A percentile compares a stretch with the other conserved stretches of the same genome.
These are phyloP conservation scores for Scylla paramamosain DNA, from an alignment of 1,140 invertebrate genomes.

Conservation along the genomic window DNA sequence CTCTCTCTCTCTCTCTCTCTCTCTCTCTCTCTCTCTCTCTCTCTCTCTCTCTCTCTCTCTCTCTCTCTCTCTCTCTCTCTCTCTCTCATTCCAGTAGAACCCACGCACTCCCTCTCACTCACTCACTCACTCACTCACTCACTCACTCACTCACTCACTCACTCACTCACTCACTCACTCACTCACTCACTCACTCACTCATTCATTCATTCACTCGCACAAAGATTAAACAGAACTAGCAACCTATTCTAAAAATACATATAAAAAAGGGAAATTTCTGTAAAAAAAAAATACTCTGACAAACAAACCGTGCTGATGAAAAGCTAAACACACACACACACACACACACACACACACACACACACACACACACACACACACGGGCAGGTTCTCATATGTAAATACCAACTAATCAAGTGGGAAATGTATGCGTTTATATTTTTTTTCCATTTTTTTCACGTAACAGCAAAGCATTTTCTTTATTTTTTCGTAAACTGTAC, in stretches of 20 bases:
- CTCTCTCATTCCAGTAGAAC: too few relatives aligned
- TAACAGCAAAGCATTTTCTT: too few relatives aligned
- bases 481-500: not conserved
- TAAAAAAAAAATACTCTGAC: not conserved
- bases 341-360: not conserved
- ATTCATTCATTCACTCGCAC: not conserved
- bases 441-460: not conserved
- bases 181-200: too few relatives aligned
- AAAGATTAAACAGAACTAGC: not conserved
- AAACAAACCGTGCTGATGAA: not conserved
- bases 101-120: too few relatives aligned
- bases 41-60: too few relatives aligned
- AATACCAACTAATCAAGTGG: not conserved
- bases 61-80: too few relatives aligned
- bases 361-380: conserved; percentile 1
- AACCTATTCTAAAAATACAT: not conserved
- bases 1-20: too few relatives aligned
- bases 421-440: not conserved
- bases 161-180: not conserved
- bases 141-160: not conserved
- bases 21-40: too few relatives aligned
- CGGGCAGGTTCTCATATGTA: not conserved
- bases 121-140: too few relatives aligned
- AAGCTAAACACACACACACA: not conserved
- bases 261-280: not conserved